phyloP scores from a whole-genome alignment of 2,888 invertebrate species.

The Imbricaverruca yamaguchii region DNA sequence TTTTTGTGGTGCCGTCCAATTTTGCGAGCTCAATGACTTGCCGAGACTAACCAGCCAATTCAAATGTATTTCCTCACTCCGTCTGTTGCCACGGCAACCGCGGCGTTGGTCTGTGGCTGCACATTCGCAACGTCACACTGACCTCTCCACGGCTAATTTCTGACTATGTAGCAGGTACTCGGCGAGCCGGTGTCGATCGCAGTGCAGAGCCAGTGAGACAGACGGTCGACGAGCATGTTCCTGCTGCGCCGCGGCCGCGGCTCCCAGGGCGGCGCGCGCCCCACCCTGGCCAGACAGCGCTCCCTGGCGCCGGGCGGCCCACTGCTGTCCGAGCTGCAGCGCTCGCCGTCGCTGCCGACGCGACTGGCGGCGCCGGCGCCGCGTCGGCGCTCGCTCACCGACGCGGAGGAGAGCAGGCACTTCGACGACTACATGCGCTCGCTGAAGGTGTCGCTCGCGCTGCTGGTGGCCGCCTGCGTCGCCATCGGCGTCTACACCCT shows the following conservation, averaged over 20 bases:
- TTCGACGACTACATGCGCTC: conserved; percentile 8
- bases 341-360: conserved; percentile 9
- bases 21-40: too few relatives aligned
- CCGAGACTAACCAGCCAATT: too few relatives aligned
- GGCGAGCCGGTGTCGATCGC: too few relatives aligned
- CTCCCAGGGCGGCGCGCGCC: not conserved
- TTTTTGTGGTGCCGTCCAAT: too few relatives aligned
- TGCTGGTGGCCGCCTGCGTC: not conserved
- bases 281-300: not conserved
- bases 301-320: not conserved
- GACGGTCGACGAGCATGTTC: not conserved
- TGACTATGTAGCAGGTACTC: too few relatives aligned
- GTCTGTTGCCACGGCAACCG: too few relatives aligned
- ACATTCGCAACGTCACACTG: too few relatives aligned
- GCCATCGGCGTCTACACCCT: not conserved
- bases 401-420: not conserved
- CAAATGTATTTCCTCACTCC: too few relatives aligned
- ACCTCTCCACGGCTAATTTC: too few relatives aligned
- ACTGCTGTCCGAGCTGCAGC: not conserved
- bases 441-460: not conserved
- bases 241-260: conserved; percentile 1
- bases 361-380: not conserved
- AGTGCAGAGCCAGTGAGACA: too few relatives aligned
- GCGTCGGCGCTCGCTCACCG: not conserved
- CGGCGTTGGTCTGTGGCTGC: too few relatives aligned